These are phyloP conservation scores for Caenorhabditis japonica DNA, from an alignment of 2,888 invertebrate genomes.

Conservation along the genomic window DNA sequence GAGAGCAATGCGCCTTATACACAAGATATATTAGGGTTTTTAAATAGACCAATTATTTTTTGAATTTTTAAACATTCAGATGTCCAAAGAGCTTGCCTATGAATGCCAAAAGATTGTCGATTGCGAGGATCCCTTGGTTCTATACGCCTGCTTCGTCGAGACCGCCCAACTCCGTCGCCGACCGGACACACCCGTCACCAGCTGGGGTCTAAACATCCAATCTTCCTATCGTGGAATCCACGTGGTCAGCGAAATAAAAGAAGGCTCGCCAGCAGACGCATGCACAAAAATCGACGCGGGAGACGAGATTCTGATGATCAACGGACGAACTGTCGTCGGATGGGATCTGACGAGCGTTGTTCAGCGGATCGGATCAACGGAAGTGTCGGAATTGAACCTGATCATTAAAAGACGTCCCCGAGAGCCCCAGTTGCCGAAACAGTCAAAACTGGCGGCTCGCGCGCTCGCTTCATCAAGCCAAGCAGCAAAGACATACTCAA, in stretches of 20 bases:
- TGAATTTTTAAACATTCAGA: constrained; percentile 80
- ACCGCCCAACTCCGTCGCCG: constrained; percentile 84
- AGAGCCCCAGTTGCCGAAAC: constrained; percentile 53
- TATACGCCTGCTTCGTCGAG: constrained; percentile 92
- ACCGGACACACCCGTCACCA: too few relatives aligned
- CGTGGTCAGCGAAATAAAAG: constrained; percentile 89
- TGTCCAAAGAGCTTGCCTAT: constrained; percentile 83
- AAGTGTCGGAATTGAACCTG: constrained; percentile 83
- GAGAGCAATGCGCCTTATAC: too few relatives aligned
- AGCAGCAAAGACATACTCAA: constrained; percentile 49
- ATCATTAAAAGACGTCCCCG: constrained; percentile 83
- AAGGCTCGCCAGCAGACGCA: constrained; percentile 91
- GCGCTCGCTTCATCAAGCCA: constrained; percentile 60
- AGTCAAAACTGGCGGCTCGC: constrained; percentile 46
- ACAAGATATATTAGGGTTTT: too few relatives aligned
- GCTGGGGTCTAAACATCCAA: constrained; percentile 91
- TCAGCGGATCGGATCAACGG: constrained; percentile 51
- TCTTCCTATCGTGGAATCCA: constrained; percentile 86
- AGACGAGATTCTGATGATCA: constrained; percentile 94
- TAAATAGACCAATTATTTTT: too few relatives aligned
- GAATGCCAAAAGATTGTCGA: constrained; percentile 88
- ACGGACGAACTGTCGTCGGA: constrained; percentile 80
- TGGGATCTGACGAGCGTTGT: constrained; percentile 67
- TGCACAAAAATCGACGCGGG: constrained; percentile 93
- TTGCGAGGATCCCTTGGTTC: constrained; percentile 88